Evolutionary conservation across 2,113 vertebrate genomes (phyloP).

Genomic region (Sylvilagus bachmani): DNA sequence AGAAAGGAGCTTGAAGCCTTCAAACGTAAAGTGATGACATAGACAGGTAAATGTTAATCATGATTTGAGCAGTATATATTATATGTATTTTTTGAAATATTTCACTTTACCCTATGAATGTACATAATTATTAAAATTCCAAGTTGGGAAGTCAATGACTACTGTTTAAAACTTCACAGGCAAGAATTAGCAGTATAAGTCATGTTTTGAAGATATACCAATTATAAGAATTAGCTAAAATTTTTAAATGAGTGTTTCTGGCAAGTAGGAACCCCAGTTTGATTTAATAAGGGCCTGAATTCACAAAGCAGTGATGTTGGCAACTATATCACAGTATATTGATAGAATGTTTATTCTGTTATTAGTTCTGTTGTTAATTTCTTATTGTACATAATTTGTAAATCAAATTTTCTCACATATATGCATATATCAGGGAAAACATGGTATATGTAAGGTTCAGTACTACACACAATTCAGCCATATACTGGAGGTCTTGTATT

Average conservation of each 20-base stretch:
- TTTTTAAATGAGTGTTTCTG: slow-evolving; percentile 6
- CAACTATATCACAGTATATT: not conserved
- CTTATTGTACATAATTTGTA: not conserved
- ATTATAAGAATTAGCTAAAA: slow-evolving; percentile 5
- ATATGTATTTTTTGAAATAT: too few species aligned
- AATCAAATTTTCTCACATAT: not conserved
- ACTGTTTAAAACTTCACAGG: slow-evolving; percentile 28
- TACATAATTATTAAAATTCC: not conserved
- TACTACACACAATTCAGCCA: not conserved
- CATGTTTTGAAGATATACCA: not conserved
- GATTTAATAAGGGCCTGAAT: not conserved
- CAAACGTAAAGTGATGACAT: too few species aligned
- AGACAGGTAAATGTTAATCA: too few species aligned
- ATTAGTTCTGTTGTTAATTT: not conserved
- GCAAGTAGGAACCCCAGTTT: not conserved
- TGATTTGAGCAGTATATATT: too few species aligned
- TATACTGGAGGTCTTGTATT: not conserved
- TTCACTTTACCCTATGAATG: too few species aligned
- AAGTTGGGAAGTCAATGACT: not conserved
- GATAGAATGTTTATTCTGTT: not conserved
- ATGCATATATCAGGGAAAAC: not conserved
- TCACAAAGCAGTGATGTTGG: not conserved
- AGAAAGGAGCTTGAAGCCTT: too few species aligned
- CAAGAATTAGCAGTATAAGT: not conserved
- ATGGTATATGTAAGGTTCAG: not conserved